Evolutionary conservation across 2,888 invertebrate genomes (phyloP).

Genomic region (Netelia inedita): DNA sequence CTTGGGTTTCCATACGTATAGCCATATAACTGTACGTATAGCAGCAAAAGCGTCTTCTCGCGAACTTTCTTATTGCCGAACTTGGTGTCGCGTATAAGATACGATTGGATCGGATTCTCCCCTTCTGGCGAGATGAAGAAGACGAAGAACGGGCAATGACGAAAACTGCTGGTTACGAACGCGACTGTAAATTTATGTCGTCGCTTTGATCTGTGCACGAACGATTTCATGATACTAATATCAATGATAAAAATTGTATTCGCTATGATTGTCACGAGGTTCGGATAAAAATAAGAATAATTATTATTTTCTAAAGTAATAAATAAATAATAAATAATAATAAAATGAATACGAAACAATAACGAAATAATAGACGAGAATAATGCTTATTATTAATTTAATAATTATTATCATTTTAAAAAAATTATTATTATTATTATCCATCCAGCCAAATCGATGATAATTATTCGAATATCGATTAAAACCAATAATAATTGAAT

Average conservation of each 20-base stretch:
- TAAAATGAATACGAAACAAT: too few relatives aligned
- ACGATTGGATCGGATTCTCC: constrained; percentile 69
- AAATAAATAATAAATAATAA: too few relatives aligned
- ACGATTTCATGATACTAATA: background rate
- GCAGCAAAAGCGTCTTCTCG: constrained; percentile 20
- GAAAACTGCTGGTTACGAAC: constrained; percentile 32
- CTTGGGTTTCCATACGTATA: constrained; percentile 14
- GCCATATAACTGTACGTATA: constrained; percentile 26
- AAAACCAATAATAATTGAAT: too few relatives aligned
- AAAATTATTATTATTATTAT: too few relatives aligned
- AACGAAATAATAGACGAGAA: too few relatives aligned
- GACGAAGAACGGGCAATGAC: constrained; percentile 26
- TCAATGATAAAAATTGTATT: background rate
- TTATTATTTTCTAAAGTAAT: background rate
- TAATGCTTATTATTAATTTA: too few relatives aligned
- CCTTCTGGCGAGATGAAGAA: constrained; percentile 30
- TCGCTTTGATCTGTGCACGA: constrained; percentile 7
- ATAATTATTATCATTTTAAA: too few relatives aligned
- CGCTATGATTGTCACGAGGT: background rate
- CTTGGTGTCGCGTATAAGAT: constrained; percentile 75
- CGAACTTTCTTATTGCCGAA: constrained; percentile 84
- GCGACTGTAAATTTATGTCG: constrained; percentile 30
- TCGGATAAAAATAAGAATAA: background rate
- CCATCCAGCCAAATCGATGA: too few relatives aligned
- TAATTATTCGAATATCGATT: too few relatives aligned